A percentile compares a stretch with the other conserved stretches of the same genome.
Evolutionary conservation across 2,888 invertebrate species (phyloP).

Genomic region (Ditula angustiorana): DNA sequence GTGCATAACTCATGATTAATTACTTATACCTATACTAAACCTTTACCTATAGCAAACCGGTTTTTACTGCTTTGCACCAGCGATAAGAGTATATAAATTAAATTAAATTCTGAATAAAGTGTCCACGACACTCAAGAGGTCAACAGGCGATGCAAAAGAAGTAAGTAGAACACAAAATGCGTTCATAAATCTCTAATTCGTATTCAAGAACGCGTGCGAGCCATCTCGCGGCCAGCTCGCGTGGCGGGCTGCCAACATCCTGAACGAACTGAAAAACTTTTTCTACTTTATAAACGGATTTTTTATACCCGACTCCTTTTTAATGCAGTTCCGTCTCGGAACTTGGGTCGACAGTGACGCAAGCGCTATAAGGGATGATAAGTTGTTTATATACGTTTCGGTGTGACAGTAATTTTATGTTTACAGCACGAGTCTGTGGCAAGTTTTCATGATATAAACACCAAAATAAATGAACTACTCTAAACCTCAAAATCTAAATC

Average conservation of each 20-base stretch:
- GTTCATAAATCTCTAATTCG: slow-evolving; percentile 20
- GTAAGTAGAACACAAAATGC: slow-evolving; percentile 7
- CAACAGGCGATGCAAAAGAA: slow-evolving; percentile 12
- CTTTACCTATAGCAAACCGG: too few relatives aligned
- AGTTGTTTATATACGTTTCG: slow-evolving; percentile 7
- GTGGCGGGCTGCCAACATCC: slow-evolving; percentile 34
- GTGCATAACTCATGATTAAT: too few relatives aligned
- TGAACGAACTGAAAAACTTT: slow-evolving; percentile 13
- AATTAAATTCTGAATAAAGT: background rate
- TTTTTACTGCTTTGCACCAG: background rate
- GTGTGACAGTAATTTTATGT: background rate
- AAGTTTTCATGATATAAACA: background rate
- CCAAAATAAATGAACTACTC: too few relatives aligned
- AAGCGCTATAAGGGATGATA: slow-evolving; percentile 5
- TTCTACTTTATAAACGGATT: slow-evolving; percentile 32
- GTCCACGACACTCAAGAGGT: background rate
- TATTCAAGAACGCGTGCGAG: slow-evolving; percentile 6
- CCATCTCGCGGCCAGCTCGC: background rate
- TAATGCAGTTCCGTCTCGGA: slow-evolving; percentile 18
- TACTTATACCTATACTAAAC: too few relatives aligned
- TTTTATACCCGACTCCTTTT: slow-evolving; percentile 24
- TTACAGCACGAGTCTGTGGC: background rate
- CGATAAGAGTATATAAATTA: background rate
- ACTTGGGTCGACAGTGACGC: slow-evolving; percentile 15
- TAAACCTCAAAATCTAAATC: too few relatives aligned